Conservation (phyloP, 2,888 invertebrate species). For the Steromphala cineraria region DNA sequence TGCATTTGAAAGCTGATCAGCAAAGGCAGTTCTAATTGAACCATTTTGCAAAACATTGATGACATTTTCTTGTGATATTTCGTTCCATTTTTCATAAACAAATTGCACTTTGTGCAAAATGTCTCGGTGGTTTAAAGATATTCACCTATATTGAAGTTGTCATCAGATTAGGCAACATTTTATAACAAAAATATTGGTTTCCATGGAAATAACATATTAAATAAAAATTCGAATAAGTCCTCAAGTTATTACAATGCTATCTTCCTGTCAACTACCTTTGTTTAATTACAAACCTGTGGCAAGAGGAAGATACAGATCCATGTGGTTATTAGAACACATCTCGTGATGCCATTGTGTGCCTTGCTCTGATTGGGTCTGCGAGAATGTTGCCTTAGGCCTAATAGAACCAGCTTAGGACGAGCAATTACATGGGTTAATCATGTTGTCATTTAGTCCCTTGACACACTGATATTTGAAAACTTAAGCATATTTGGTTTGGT, state of each 20-base stretch:
- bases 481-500: no score
- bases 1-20: not conserved
- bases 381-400: no score
- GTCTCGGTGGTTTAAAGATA: no score
- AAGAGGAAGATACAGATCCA: not conserved
- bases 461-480: no score
- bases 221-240: not conserved
- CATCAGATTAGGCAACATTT: not conserved
- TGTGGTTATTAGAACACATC: not conserved
- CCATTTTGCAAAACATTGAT: not conserved
- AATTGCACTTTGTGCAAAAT: no score
- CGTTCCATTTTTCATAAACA: not conserved
- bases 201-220: not conserved
- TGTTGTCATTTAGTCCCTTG: no score
- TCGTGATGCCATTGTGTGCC: no score
- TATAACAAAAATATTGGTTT: not conserved
- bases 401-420: no score
- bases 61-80: slow-evolving; percentile 2
- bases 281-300: not conserved
- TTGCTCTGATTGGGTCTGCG: no score
- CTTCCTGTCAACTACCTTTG: not conserved
- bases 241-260: not conserved
- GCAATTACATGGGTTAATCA: no score
- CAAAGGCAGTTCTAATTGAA: not conserved
- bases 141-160: no score